Evolutionary conservation across 2,113 vertebrate genomes (phyloP), one percentile per base, ranked within the genome.

Genomic region (Triplophysa siluroides): DNA sequence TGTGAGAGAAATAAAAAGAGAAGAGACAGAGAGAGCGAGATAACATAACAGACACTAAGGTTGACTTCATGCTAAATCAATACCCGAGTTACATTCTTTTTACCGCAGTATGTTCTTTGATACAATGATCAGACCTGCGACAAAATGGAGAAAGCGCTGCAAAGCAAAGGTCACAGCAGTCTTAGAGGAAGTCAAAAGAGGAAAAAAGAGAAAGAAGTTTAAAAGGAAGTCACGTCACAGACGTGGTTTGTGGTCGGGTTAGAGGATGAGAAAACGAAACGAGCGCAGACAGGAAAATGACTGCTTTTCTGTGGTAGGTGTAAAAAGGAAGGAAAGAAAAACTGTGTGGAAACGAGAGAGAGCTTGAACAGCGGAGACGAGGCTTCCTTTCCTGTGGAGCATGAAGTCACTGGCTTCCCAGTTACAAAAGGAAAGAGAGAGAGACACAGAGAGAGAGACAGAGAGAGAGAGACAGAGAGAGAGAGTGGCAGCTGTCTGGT

Each of bases 401-500:
- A 90, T 92, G 90, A 92, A 92, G 88, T 93, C 91, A 91, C 88
- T 83, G 86, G 81, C 89, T 87, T 92, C 85, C 87, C 90, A 90
- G 91, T 87, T 91, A 90, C 81, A 88, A 86, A 72, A 52, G 5
- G 41, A 60, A 38, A 79, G 29, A 52, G 33, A 64, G 18, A 85
- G 72, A 82, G 85, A 86, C 83, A 88, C 84, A 86, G 64, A 60
- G 0, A 71, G 19, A 67, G 29, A 66, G n/a, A 65, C 3, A 78
- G 12, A 79, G 29, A 52, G 47, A 64, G 16, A 65, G 1, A 78
- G 12, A 79, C n/a, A 52, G 33, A 64, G 21, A 50, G 52, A 69
- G 64, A 75, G 47, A 47, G 26, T 26, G 13, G 87, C 91, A 91
- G 90, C 88, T 90, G 92, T 93, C 88, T 89, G 87, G 84, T 77